phyloP scores from a whole-genome alignment of 2,797 vertebrate genomes.

The Hapalemur alaotrensis region DNA sequence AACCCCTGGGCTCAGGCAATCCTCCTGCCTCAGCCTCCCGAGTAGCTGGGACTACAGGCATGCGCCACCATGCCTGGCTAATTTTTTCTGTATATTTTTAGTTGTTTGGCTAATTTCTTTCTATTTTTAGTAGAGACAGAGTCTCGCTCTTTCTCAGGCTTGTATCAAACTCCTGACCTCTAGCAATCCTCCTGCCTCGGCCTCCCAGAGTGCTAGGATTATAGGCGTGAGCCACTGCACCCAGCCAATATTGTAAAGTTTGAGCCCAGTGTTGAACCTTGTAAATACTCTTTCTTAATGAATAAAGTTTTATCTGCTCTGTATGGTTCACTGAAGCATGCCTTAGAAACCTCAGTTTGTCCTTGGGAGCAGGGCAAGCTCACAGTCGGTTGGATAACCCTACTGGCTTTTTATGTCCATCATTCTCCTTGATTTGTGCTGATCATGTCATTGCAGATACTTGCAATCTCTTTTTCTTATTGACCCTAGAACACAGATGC shows the following conservation, averaged over 20 bases:
- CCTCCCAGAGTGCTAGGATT: too few species aligned
- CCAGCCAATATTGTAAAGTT: not conserved
- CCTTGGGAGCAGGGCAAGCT: not conserved
- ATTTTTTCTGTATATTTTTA: too few species aligned
- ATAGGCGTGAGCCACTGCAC: too few species aligned
- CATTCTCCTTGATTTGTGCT: not conserved
- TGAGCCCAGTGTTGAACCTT: not conserved
- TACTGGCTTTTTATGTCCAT: not conserved
- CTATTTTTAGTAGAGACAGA: too few species aligned
- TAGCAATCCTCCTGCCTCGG: too few species aligned
- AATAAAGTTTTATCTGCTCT: not conserved
- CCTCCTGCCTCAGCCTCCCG: too few species aligned
- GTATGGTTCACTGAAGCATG: not conserved
- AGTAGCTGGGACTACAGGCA: too few species aligned
- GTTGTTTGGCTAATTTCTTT: too few species aligned
- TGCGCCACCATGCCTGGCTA: too few species aligned
- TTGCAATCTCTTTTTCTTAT: not conserved
- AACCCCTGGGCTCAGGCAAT: too few species aligned
- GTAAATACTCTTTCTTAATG: not conserved
- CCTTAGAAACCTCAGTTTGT: not conserved
- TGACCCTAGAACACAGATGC: slow-evolving; percentile 94
- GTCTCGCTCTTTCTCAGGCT: too few species aligned
- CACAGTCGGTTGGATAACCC: not conserved
- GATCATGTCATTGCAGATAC: not conserved
- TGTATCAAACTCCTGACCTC: too few species aligned